Conservation (phyloP, 2,888 invertebrate genomes). For the Andrena minutula region DNA sequence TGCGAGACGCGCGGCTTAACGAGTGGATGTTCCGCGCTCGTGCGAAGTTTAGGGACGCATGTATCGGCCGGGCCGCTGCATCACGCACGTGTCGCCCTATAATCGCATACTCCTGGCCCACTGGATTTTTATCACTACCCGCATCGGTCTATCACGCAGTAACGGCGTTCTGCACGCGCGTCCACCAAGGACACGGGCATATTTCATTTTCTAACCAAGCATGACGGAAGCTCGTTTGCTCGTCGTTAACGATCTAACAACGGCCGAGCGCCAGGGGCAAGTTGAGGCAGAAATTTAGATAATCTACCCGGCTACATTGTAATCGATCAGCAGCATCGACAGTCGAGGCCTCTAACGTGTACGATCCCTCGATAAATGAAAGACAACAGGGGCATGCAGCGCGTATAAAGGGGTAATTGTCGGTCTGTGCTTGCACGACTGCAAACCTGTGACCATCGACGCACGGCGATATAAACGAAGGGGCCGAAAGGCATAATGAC, state of each 20-base stretch:
- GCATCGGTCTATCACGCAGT: constrained; percentile 58
- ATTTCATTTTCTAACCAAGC: constrained; percentile 59
- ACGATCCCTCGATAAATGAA: constrained; percentile 31
- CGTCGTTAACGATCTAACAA: constrained; percentile 46
- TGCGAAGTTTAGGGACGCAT: constrained; percentile 39
- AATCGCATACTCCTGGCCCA: constrained; percentile 59
- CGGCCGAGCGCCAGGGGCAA: not conserved
- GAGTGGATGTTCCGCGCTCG: constrained; percentile 34
- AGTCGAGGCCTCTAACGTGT: constrained; percentile 2
- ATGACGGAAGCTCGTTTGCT: constrained; percentile 59
- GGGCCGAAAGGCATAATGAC: not conserved
- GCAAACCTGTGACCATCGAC: no score
- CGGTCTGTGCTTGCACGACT: not conserved
- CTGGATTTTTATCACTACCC: constrained; percentile 70
- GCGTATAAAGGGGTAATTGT: not conserved
- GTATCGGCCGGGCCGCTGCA: constrained; percentile 35
- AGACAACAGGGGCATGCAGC: constrained; percentile 16
- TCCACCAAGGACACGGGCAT: constrained; percentile 39
- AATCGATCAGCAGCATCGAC: constrained; percentile 27
- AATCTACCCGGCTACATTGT: constrained; percentile 20
- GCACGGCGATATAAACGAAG: not conserved
- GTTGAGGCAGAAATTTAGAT: constrained; percentile 41
- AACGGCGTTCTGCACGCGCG: constrained; percentile 19
- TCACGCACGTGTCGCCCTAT: constrained; percentile 61
- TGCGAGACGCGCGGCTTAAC: constrained; percentile 38